phyloP scores from a whole-genome alignment of 2,113 vertebrate species.

The Numida meleagris region DNA sequence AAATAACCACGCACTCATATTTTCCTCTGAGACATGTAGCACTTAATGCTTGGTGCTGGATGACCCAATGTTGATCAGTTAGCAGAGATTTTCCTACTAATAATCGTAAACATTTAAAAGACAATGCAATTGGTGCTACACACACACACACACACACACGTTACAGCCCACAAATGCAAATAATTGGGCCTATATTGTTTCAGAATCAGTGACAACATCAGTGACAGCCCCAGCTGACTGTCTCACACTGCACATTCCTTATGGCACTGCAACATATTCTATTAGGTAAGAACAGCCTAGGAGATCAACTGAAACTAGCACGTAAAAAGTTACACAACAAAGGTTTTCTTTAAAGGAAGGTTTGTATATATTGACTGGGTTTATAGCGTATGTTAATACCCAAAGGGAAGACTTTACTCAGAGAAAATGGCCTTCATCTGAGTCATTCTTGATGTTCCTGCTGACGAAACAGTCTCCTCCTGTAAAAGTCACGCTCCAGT shows the following conservation, averaged over 20 bases:
- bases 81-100: conserved; percentile 41
- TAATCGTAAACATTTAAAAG: conserved; percentile 61
- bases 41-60: conserved; percentile 57
- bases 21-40: conserved; percentile 57
- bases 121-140: conserved; percentile 79
- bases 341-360: not conserved
- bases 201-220: conserved; percentile 16
- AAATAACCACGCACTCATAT: conserved; percentile 16
- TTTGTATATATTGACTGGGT: conserved; percentile 18
- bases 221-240: conserved; percentile 45
- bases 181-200: conserved; percentile 29
- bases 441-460: conserved; percentile 16
- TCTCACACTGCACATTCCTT: conserved; percentile 66
- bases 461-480: not conserved
- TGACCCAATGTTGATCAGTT: conserved; percentile 36
- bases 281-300: conserved; percentile 24
- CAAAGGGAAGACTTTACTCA: conserved; percentile 16
- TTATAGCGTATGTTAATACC: conserved; percentile 18
- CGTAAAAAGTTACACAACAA: not conserved
- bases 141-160: not conserved
- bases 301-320: conserved; percentile 60
- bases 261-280: conserved; percentile 28
- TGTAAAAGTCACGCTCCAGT: conserved; percentile 17
- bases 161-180: conserved; percentile 43
- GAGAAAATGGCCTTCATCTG: conserved; percentile 17